These are phyloP conservation scores for Zeuzera pyrina DNA, from an alignment of 2,888 invertebrate species.

Conservation along the genomic window DNA sequence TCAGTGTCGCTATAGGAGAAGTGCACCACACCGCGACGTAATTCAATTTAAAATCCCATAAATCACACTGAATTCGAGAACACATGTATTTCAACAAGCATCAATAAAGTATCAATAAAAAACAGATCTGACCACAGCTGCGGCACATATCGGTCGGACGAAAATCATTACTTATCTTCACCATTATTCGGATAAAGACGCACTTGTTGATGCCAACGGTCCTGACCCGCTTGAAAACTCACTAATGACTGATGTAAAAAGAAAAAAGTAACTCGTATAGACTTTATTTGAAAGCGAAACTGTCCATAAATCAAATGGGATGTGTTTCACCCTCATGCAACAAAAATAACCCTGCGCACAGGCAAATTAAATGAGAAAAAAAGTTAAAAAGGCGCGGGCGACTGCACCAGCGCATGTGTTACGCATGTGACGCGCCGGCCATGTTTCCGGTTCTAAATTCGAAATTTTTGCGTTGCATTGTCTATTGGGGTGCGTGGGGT, in stretches of 20 bases:
- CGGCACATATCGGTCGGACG: constrained; percentile 23
- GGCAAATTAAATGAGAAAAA: constrained; percentile 44
- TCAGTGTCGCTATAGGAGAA: too few relatives aligned
- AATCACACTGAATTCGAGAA: too few relatives aligned
- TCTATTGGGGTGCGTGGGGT: constrained; percentile 25
- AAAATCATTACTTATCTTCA: constrained; percentile 45
- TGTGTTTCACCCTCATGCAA: constrained; percentile 40
- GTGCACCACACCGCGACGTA: too few relatives aligned
- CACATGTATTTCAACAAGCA: too few relatives aligned
- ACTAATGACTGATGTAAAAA: neutral
- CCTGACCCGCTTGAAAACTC: constrained; percentile 14
- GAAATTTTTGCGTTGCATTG: constrained; percentile 49
- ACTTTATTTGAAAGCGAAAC: constrained; percentile 20
- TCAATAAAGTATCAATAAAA: constrained; percentile 49
- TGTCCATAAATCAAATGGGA: constrained; percentile 49
- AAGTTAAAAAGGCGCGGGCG: constrained; percentile 45
- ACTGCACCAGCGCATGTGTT: constrained; percentile 56
- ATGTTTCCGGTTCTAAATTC: constrained; percentile 56
- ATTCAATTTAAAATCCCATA: too few relatives aligned
- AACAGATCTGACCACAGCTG: constrained; percentile 34
- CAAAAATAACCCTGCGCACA: constrained; percentile 45
- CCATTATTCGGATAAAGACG: constrained; percentile 48
- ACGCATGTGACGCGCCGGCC: constrained; percentile 47
- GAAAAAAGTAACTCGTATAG: constrained; percentile 1
- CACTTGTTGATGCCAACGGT: constrained; percentile 36